Percentiles rank a stretch among this genome's conserved stretches.
Evolutionary conservation across 2,797 vertebrate species (phyloP).

Genomic region (Sebastes hopkinsi): DNA sequence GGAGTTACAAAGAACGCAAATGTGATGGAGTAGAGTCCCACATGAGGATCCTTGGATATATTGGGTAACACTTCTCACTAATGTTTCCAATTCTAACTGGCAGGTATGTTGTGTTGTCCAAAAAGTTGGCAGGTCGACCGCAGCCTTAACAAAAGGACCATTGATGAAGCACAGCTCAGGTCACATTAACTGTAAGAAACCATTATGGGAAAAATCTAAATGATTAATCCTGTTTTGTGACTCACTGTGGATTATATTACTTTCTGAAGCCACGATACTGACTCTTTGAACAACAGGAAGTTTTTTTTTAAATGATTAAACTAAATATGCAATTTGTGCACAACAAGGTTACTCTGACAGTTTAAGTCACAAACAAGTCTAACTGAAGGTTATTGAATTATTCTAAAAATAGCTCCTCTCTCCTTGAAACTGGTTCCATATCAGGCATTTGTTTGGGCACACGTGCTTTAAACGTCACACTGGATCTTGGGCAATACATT

Average conservation of each 20-base stretch:
- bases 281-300: background rate
- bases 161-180: slow-evolving; percentile 34
- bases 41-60: background rate
- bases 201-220: slow-evolving; percentile 9
- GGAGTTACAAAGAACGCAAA: background rate
- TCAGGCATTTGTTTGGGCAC: slow-evolving; percentile 12
- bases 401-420: slow-evolving; percentile 26
- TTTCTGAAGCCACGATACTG: background rate
- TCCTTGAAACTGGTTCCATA: background rate
- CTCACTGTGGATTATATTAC: background rate
- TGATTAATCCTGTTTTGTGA: slow-evolving; percentile 30
- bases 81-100: slow-evolving; percentile 13
- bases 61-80: background rate
- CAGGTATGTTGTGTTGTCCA: slow-evolving; percentile 21
- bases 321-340: background rate
- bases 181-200: slow-evolving; percentile 13
- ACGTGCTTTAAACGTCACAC: slow-evolving; percentile 42
- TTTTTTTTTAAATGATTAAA: background rate
- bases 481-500: background rate
- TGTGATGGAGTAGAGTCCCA: background rate
- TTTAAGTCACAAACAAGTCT: background rate
- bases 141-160: slow-evolving; percentile 55
- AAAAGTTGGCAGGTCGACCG: slow-evolving; percentile 25
- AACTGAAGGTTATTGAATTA: slow-evolving; percentile 1
- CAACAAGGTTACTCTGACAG: background rate